Base-by-base conservation (phyloP, 2,888 invertebrate species). In the Megastigmus dorsalis region DNA sequence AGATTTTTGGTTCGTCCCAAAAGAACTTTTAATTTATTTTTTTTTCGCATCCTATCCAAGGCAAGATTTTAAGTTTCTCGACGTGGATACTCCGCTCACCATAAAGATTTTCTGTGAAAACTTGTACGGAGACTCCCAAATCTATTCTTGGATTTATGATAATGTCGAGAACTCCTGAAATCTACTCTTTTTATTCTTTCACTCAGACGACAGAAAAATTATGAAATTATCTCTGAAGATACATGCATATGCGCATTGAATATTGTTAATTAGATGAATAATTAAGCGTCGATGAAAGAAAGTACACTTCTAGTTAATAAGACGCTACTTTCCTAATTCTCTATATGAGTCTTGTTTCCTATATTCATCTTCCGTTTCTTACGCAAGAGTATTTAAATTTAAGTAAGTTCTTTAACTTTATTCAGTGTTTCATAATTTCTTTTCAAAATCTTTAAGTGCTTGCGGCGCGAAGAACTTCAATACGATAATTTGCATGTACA, bases 21-120 rank as follows among this genome's bases (percentile, higher is more conserved):
- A 65, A 66, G 20, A 69, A 69, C 23, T 63, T 74, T 77, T 77
- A 81, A 81, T 80, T 81, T 82, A 81, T 82, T 83, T 81, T 81
- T n/a, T n/a, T 82, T 80, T 80, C 78, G 77, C 75, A 77, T 77
- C 79, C 77, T 80, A 80, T 65, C 28, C 26, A 59, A 73, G 26
- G 41, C 78, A 80, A 68, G 79, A 78, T 78, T 80, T 77, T 77
- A 80, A 79, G 75, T 76, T 79, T 76, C 78, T 78, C 80, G 79
- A 79, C 79, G 43, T 72, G 74, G 79, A 79, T 66, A 77, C 77
- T 81, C 76, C 80, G 79, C 75, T 78, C 77, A 65, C 74, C 68
- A 79, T 72, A 77, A 80, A 81, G 79, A 83, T 83, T 84, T 84
- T 84, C 83, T 84, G 78, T 82, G 83, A 84, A 83, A 83, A 83